Evolutionary conservation across 2,113 vertebrate species (phyloP).

Genomic region (Nymphicus hollandicus): DNA sequence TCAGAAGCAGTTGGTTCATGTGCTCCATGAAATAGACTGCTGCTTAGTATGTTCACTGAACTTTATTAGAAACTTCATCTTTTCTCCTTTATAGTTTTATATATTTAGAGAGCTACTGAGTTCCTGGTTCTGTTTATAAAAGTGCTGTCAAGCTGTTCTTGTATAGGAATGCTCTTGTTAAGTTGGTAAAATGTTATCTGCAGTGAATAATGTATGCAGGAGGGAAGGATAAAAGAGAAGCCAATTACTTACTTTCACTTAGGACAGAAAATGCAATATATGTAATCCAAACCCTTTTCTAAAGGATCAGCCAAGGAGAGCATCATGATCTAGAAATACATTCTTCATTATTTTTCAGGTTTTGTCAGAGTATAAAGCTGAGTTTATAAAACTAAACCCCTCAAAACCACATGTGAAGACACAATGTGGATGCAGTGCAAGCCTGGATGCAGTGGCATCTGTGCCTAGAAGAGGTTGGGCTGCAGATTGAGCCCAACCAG

Average conservation of each 20-base stretch:
- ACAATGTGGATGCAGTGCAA: not conserved
- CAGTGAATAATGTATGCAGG: not conserved
- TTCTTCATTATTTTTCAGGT: not conserved
- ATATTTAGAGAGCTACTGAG: not conserved
- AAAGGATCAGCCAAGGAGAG: not conserved
- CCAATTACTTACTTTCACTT: not conserved
- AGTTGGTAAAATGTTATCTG: not conserved
- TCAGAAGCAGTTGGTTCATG: not conserved
- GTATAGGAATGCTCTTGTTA: not conserved
- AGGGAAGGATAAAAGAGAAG: not conserved
- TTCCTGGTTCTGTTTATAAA: not conserved
- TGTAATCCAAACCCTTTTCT: not conserved
- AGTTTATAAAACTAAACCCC: not conserved
- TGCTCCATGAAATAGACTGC: not conserved
- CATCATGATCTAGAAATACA: not conserved
- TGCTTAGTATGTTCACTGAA: not conserved
- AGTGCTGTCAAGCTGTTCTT: not conserved
- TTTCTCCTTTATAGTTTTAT: not conserved
- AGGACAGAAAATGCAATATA: not conserved
- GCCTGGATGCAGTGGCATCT: not conserved
- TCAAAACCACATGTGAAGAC: rapidly evolving
- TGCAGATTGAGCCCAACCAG: not conserved
- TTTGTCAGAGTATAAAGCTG: not conserved
- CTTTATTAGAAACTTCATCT: not conserved
- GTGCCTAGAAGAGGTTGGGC: not conserved